phyloP scores from a whole-genome alignment of 2,888 invertebrate genomes.

The Autographa pulchrina region DNA sequence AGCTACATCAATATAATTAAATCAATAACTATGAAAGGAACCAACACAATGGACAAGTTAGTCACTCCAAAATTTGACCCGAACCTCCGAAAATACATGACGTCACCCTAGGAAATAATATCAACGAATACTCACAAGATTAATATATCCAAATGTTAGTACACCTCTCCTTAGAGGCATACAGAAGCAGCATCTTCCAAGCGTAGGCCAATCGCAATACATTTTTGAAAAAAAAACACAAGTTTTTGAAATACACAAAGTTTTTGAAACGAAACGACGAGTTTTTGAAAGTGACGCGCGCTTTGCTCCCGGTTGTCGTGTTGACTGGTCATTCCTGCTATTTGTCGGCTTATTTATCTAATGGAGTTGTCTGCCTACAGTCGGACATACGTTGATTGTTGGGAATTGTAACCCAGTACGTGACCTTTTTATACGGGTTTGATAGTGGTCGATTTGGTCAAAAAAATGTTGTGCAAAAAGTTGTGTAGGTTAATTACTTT shows the following conservation, averaged over 20 bases:
- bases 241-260: background rate
- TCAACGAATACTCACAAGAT: constrained; percentile 72
- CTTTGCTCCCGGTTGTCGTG: constrained; percentile 28
- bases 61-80: constrained; percentile 33
- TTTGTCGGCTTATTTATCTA: constrained; percentile 51
- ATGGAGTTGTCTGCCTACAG: constrained; percentile 42
- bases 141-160: constrained; percentile 76
- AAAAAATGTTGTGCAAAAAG: too few species aligned
- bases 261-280: constrained; percentile 16
- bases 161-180: constrained; percentile 79
- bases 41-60: constrained; percentile 15
- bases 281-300: constrained; percentile 34
- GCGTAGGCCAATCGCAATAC: constrained; percentile 77
- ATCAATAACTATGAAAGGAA: too few species aligned
- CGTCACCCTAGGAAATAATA: constrained; percentile 20
- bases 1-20: too few species aligned
- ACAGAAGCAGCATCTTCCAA: constrained; percentile 80
- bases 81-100: constrained; percentile 36
- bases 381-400: constrained; percentile 60
- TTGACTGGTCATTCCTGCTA: constrained; percentile 54
- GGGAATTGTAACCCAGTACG: constrained; percentile 29
- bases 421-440: background rate
- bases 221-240: constrained; percentile 59
- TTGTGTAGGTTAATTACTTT: too few species aligned
- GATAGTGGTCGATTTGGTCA: background rate